Conservation (phyloP, 64 coral and sea anemone genomes). For the Acropora tenuis region DNA sequence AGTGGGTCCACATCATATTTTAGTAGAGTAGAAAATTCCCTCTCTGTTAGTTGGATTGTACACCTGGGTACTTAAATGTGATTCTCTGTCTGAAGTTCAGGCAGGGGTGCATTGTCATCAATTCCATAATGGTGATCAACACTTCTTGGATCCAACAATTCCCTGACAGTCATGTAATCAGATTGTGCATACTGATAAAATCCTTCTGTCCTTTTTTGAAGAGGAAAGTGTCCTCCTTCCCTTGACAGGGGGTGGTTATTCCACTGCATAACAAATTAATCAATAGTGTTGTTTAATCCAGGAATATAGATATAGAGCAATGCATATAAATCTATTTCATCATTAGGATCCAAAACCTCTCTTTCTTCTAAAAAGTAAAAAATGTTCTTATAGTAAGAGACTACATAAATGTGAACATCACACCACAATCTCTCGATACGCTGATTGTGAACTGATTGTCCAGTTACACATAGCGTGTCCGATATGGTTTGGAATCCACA, state of each 20-base stretch:
- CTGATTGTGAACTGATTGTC: slow-evolving; percentile 9
- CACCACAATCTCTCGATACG: slow-evolving; percentile 68
- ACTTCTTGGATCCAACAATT: slow-evolving; percentile 40
- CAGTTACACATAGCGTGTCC: slow-evolving; percentile 35
- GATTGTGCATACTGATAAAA: slow-evolving; percentile 62
- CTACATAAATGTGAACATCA: slow-evolving; percentile 53
- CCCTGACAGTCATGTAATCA: slow-evolving; percentile 22
- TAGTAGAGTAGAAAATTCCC: slow-evolving; percentile 18
- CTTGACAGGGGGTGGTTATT: slow-evolving; percentile 60
- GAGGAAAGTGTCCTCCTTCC: slow-evolving; percentile 30
- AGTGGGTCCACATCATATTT: slow-evolving; percentile 38
- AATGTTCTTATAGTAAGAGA: slow-evolving; percentile 45
- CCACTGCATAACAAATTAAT: slow-evolving; percentile 76
- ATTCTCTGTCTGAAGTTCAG: slow-evolving; percentile 73
- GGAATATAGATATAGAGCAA: slow-evolving; percentile 72
- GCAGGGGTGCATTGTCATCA: slow-evolving; percentile 62
- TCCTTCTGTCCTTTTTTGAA: slow-evolving; percentile 51
- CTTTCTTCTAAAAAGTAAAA: slow-evolving; percentile 54
- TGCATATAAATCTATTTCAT: slow-evolving; percentile 47
- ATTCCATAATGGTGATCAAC: slow-evolving; percentile 53
- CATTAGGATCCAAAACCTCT: slow-evolving; percentile 37
- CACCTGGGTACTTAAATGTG: slow-evolving; percentile 52
- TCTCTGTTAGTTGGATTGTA: slow-evolving; percentile 43
- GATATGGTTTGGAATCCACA: slow-evolving; percentile 26
- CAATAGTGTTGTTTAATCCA: slow-evolving; percentile 27